Evolutionary conservation across 2,888 invertebrate genomes (phyloP).

Genomic region (Isotomurus palustris): DNA sequence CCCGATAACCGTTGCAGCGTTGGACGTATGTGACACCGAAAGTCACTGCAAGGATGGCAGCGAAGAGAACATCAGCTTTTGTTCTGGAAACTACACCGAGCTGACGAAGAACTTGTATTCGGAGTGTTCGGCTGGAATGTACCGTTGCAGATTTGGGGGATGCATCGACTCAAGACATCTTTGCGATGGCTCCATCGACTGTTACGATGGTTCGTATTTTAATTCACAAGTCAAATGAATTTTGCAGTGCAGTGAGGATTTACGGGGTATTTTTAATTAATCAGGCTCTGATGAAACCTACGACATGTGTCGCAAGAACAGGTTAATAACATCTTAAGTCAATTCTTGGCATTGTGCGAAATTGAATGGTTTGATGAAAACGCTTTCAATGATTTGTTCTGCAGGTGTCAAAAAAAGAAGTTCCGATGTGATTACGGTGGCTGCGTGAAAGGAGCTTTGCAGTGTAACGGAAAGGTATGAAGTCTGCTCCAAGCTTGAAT

Average conservation of each 20-base stretch:
- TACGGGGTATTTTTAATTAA: background rate
- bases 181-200: constrained; percentile 37
- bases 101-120: constrained; percentile 29
- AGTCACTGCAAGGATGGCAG: constrained; percentile 37
- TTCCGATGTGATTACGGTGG: constrained; percentile 42
- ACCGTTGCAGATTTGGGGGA: constrained; percentile 42
- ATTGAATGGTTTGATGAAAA: background rate
- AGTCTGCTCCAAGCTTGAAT: too few relatives aligned
- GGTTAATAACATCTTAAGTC: constrained; percentile 15
- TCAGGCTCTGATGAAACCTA: constrained; percentile 33
- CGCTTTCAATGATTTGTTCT: background rate
- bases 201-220: constrained; percentile 28
- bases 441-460: constrained; percentile 22
- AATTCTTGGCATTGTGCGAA: background rate
- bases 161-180: constrained; percentile 27
- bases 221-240: background rate
- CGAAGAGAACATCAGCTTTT: constrained; percentile 37
- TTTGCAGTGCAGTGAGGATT: background rate
- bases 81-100: constrained; percentile 34
- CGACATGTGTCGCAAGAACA: constrained; percentile 40
- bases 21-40: constrained; percentile 41
- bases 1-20: constrained; percentile 12
- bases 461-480: constrained; percentile 36
- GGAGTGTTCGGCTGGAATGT: constrained; percentile 40
- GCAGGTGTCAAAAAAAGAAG: constrained; percentile 37